Base-by-base conservation (phyloP, 1,140 invertebrate genomes). In the Cydia pomonella region DNA sequence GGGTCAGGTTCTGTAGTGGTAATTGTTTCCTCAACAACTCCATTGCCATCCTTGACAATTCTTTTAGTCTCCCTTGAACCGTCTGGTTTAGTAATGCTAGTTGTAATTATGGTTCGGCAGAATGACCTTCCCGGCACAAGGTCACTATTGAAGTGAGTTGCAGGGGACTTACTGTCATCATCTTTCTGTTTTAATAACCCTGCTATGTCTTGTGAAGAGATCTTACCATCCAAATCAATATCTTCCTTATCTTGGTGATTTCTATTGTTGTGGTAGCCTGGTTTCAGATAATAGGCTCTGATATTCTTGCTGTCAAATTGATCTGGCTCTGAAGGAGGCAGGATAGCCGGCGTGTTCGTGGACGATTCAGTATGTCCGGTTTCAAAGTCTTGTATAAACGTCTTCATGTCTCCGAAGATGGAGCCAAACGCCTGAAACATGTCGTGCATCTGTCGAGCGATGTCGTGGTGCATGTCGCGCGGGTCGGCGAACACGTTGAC, bases 101-200 rank as follows among this genome's bases (percentile, higher is more conserved):
- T 91, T 76, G 91, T 92, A 38, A 92, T 92, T 7, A 92, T 86
- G n/a, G 91, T 92, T 79, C 88, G 82, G 73, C 88, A 91, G 73
- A 90, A 91, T 44, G 88, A 87, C 72, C 82, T 80, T 21, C 85
- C 84, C 47, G 87, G 84, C 1, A 89, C 80, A 63, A 89, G 63
- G 21, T 82, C 82, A 18, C 89, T 85, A 47, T 84, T 80, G 72
- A 90, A 92, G n/a, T 84, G 88, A 27, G 76, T 75, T 0, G 79
- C 44, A 6, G 82, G 73, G 16, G 69, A 3, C 10, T 82, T 75
- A 12, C 77, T 79, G 3, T 71, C 73, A 25, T 85, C 83, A 5
- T 84, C 83, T 73, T 89, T 91, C 72, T 87, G 77, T 75, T 88
- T 88, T 13, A 91, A 78, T 23, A 92, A 77, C 5, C 87, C 91